phyloP scores from a whole-genome alignment of 2,113 vertebrate genomes.

The Clarias magur region DNA sequence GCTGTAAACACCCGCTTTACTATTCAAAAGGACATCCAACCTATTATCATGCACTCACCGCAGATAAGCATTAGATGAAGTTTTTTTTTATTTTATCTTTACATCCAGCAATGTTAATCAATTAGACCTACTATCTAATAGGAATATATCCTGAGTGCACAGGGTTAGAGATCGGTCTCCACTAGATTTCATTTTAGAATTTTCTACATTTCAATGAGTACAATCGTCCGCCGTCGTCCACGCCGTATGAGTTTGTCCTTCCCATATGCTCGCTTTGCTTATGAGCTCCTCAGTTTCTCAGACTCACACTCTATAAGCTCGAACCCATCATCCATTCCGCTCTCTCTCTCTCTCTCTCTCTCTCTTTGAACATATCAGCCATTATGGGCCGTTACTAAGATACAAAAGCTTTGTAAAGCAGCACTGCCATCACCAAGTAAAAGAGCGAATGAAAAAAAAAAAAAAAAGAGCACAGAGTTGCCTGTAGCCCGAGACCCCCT shows the following conservation, averaged over 20 bases:
- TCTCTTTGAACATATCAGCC: neutral
- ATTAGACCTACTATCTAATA: neutral
- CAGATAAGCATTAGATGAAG: conserved; percentile 15
- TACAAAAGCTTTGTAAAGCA: conserved; percentile 40
- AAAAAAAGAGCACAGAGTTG: neutral
- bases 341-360: neutral
- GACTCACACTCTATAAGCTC: neutral
- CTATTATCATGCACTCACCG: neutral
- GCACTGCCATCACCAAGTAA: conserved; percentile 27
- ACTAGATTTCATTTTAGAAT: neutral
- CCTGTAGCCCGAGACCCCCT: conserved; percentile 55
- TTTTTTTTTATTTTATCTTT: neutral
- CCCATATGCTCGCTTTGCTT: neutral
- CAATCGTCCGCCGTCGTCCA: neutral
- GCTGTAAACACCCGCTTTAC: conserved; percentile 22
- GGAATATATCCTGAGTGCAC: neutral
- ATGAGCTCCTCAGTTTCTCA: neutral
- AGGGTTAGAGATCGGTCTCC: neutral
- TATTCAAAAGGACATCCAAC: conserved; percentile 25
- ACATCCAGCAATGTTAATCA: neutral
- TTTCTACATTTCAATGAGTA: neutral
- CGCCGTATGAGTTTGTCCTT: neutral
- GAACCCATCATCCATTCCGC: neutral
- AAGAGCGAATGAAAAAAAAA: conserved; percentile 49
- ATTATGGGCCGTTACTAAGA: conserved; percentile 40